These are phyloP conservation scores for Stigmatopora nigra DNA, from an alignment of 2,113 vertebrate species.

Conservation along the genomic window DNA sequence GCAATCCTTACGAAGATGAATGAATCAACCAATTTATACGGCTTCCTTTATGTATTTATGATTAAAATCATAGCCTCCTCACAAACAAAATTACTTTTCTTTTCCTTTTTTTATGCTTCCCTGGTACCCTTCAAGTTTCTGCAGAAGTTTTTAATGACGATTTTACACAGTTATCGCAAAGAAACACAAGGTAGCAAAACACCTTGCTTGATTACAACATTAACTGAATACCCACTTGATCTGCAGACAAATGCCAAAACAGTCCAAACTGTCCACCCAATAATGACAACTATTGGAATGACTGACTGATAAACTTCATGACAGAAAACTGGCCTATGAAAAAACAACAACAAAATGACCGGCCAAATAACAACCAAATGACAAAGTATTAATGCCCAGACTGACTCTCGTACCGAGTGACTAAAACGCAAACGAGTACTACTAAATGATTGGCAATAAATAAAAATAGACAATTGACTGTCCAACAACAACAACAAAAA, in stretches of 20 bases:
- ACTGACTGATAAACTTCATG: not conserved
- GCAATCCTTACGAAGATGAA: too few species aligned
- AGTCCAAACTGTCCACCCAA: too few species aligned
- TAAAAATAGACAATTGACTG: not conserved
- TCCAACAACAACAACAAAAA: not conserved
- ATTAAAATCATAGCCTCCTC: too few species aligned
- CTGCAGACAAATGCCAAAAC: not conserved
- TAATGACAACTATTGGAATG: not conserved
- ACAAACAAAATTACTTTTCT: too few species aligned
- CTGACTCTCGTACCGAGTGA: not conserved
- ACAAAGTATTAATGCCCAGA: not conserved
- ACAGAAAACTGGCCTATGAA: too few species aligned
- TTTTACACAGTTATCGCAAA: too few species aligned
- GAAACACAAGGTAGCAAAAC: not conserved
- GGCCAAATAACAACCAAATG: not conserved
- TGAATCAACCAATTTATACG: too few species aligned
- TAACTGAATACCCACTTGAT: not conserved
- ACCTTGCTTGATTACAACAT: not conserved
- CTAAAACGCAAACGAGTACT: not conserved
- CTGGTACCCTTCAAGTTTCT: too few species aligned
- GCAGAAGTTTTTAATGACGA: too few species aligned
- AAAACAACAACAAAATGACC: not conserved
- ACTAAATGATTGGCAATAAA: not conserved
- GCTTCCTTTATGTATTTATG: too few species aligned
- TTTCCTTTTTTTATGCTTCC: too few species aligned